Conservation (phyloP, 1,140 invertebrate genomes). For the Pollicipes pollicipes region DNA sequence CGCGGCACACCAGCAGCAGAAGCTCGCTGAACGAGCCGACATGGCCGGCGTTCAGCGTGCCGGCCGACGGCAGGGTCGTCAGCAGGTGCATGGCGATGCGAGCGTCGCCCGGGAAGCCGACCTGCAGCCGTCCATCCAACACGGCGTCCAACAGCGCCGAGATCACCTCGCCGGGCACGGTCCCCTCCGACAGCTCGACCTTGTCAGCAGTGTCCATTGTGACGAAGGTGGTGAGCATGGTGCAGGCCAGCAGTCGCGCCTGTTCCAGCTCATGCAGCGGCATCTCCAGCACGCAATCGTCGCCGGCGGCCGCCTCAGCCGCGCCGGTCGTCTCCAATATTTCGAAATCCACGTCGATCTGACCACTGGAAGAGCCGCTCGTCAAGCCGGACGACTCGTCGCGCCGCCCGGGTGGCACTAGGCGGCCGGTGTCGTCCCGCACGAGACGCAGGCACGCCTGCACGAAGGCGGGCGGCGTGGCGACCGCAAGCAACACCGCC, state of each 20-base stretch:
- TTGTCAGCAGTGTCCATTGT: background rate
- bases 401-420: background rate
- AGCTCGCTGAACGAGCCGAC: background rate
- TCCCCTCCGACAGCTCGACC: background rate
- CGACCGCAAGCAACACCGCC: background rate
- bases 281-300: background rate
- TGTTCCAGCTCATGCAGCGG: background rate
- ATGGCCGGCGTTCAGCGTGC: background rate
- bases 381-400: background rate
- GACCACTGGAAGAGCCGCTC: too few species aligned
- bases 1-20: background rate
- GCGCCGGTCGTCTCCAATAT: background rate
- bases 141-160: background rate
- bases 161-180: background rate
- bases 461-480: background rate
- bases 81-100: background rate
- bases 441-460: background rate
- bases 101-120: background rate
- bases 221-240: background rate
- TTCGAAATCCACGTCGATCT: background rate
- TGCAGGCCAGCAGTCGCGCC: background rate
- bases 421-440: background rate
- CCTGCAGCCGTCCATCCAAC: background rate
- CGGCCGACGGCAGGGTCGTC: background rate
- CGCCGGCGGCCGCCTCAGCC: background rate